Conservation (phyloP, 2,888 invertebrate genomes). For the Didymodactylos carnosus region DNA sequence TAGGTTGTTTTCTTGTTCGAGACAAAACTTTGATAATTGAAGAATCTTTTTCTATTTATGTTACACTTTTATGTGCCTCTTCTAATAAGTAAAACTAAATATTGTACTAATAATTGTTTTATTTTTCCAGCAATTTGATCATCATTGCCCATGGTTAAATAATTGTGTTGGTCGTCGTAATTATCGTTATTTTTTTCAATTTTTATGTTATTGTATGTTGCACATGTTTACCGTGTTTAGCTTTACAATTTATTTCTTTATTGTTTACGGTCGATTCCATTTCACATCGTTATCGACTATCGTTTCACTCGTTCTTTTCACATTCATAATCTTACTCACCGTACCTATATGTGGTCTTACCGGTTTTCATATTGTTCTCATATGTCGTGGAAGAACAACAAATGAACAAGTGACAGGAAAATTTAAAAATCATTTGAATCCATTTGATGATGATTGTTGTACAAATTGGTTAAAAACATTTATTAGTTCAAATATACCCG, state of each 20-base stretch:
- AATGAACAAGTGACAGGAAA: slow-evolving; percentile 96
- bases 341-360: slow-evolving; percentile 93
- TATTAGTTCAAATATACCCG: neutral
- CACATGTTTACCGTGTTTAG: slow-evolving; percentile 95
- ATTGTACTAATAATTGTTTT: no score
- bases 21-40: no score
- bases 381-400: slow-evolving; percentile 83
- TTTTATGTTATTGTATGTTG: slow-evolving; percentile 76
- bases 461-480: neutral
- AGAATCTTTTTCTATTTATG: no score
- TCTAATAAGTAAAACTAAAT: no score
- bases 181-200: slow-evolving; percentile 96
- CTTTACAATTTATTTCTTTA: slow-evolving; percentile 71
- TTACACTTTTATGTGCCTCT: no score
- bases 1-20: no score
- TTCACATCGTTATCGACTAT: slow-evolving; percentile 54
- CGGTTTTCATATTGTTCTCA: slow-evolving; percentile 88
- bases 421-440: slow-evolving; percentile 94
- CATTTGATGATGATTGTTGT: slow-evolving; percentile 43
- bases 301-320: slow-evolving; percentile 28
- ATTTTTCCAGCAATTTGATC: slow-evolving; percentile 89
- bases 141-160: slow-evolving; percentile 55
- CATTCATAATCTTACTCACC: slow-evolving; percentile 54
- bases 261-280: slow-evolving; percentile 60
- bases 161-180: slow-evolving; percentile 48